Evolutionary conservation across 2,888 invertebrate species (phyloP).

Genomic region (Orthosia gothica): DNA sequence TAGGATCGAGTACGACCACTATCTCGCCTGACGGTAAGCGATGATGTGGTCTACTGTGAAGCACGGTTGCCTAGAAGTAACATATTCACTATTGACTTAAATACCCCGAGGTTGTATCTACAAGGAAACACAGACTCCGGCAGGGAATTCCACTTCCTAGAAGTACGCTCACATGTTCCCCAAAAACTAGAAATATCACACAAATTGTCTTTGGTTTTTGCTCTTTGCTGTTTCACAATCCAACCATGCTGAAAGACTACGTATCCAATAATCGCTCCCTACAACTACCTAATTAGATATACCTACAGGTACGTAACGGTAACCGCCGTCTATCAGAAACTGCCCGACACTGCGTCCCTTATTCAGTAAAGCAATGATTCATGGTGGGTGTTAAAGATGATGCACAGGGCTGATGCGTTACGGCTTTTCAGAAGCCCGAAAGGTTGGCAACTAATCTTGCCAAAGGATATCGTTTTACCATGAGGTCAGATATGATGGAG

Average conservation of each 20-base stretch:
- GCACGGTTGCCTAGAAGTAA: no score
- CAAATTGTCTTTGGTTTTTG: background rate
- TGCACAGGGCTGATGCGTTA: background rate
- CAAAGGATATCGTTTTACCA: background rate
- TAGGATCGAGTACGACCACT: no score
- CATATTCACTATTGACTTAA: no score
- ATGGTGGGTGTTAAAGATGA: background rate
- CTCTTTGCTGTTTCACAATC: background rate
- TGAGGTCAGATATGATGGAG: background rate
- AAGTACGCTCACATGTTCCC: background rate
- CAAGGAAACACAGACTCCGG: no score
- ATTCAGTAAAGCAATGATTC: slow-evolving; percentile 1
- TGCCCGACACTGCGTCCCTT: slow-evolving; percentile 1
- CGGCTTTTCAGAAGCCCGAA: background rate
- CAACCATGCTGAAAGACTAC: background rate
- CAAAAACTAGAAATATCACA: background rate
- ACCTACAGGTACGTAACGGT: slow-evolving; percentile 4
- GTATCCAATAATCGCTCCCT: background rate
- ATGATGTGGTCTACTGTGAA: no score
- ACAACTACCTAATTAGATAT: slow-evolving; percentile 5
- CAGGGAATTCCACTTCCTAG: no score
- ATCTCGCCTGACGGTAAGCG: no score
- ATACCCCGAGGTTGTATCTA: no score
- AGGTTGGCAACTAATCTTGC: background rate
- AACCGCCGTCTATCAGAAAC: background rate